phyloP scores from a whole-genome alignment of 2,113 vertebrate genomes.

The Oryctolagus cuniculus region mOryCun1.1 NC_091453.1:85942501-85943000 shows the following conservation, averaged over 20 bases:
- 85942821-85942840: neutral
- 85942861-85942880: neutral
- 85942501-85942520: too few relatives aligned
- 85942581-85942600: too few relatives aligned
- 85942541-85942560: too few relatives aligned
- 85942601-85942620: too few relatives aligned
- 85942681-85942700: neutral
- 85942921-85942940: neutral
- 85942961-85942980: neutral
- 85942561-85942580: too few relatives aligned
- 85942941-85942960: neutral
- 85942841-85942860: neutral
- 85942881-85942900: neutral
- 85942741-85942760: constrained; percentile 3
- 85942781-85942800: neutral
- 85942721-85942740: neutral
- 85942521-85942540: too few relatives aligned
- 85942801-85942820: neutral
- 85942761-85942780: neutral
- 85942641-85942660: too few relatives aligned
- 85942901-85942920: neutral
- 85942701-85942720: constrained; percentile 7
- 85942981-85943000: too few relatives aligned
- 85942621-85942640: too few relatives aligned
- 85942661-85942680: neutral